Base-by-base conservation (phyloP, 1,140 invertebrate species). In the Melipona quadrifasciata region DNA sequence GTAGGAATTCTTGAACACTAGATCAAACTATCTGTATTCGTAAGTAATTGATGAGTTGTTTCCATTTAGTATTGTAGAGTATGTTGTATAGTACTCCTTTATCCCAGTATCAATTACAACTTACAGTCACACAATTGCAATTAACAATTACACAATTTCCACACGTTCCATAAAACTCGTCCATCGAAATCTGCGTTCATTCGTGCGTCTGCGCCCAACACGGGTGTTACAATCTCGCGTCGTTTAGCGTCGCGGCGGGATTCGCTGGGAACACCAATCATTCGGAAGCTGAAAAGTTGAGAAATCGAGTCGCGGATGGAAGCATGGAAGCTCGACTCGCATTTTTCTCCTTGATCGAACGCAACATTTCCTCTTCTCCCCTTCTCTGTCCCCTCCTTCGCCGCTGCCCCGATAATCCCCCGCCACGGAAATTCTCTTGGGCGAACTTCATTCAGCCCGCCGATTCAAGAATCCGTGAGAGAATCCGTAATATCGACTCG, bases 401-500 rank as follows among this genome's bases (percentile, higher is more conserved):
- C 19, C 39, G 2, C 8, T 53, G 39, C 39, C 39, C 39, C 55
- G 64, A 86, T 83, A 86, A 86, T 86, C 75, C 81, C 39, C n/a
- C 10, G 74, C 58, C 17, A 27, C 51, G 57, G 78, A 85, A 85
- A 87, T 83, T 80, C 85, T 76, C 72, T 39, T 39, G 24, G n/a
- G 76, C 85, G 81, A 85, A 85, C 82, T 86, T 79, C 78, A 87
- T 86, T 85, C 82, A 83, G 21, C n/a, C 53, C 61, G 11, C 61
- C 72, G 85, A 82, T 84, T 77, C 75, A 68, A 81, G 73, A 67
- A 67, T 67, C 31, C 65, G 65, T 67, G 34, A 67, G 73, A 78
- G 87, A 84, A 86, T 89, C 87, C 75, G 76, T 89, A 86, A 89
- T 89, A 89, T 86, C 87, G 68, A 57, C 75, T 61, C 58, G n/a